Evolutionary conservation across 2,113 vertebrate genomes (phyloP), one percentile per base, ranked within the genome.

Genomic region (Castor canadensis): DNA sequence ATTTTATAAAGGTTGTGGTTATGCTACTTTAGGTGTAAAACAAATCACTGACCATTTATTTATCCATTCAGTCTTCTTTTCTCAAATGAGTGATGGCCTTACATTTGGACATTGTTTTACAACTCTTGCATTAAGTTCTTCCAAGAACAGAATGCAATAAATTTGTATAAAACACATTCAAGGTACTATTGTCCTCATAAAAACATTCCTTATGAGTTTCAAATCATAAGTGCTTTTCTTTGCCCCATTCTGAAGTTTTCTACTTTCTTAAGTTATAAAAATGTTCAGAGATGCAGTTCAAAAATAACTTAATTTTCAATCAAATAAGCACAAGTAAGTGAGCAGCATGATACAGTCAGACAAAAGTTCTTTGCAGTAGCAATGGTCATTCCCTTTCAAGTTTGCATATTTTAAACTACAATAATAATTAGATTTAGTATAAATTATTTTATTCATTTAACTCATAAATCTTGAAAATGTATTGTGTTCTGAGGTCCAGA

Each of bases 31-130:
- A 58, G 32, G 17, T 81, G 90, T 89, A 94, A 97, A 96, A 96
- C 54, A 77, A 86, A 96, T 94, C 75, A 95, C 6, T 94, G 88
- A 79, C 69, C 58, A 16, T 94, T 95, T 93, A 95, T 96, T 96
- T 96, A 43, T 75, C 91, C n/a, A 91, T 72, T 93, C 43, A 75
- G 15, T 64, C 30, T 91, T 83, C 87, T 93, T 82, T 91, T 69
- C 47, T 71, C 71, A 75, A 81, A 77, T 86, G 95, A 97, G 5
- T 64, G 32, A 96, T 94, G 38, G 15, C 1, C 19, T 19, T n/a
- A n/a, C 43, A 85, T 90, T 81, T 69, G 16, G 49, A 67, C 80
- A 94, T 95, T 49, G n/a, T 79, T 96, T 93, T 93, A 95, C 15
- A 92, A 75, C 22, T 86, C 62, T 93, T 81, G 88, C 26, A 83